Base-by-base conservation (phyloP, 2,797 vertebrate species). In the Ceryle rudis region DNA sequence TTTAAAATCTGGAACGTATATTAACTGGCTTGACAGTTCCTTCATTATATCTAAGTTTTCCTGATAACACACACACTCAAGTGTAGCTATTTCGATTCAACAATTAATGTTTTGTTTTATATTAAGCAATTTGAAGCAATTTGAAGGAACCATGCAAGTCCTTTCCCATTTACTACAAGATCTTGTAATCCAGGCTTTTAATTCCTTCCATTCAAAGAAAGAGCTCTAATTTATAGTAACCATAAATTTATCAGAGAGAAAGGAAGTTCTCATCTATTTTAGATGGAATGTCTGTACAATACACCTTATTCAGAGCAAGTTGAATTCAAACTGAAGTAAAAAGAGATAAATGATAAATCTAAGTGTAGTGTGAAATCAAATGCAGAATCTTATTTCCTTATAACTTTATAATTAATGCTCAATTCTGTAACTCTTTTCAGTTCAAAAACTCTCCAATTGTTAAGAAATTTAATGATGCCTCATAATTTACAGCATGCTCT, bases 1-100 rank as follows among this genome's bases (percentile, higher is more conserved):
- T 70, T 89, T 55, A 58, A 82, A 77, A 49, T 39, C 42, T 80
- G 23, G 28, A 57, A 69, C 6, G 1, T 9, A 22, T 46, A 39
- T 72, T 54, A 81, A 3, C 29, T 60, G 23, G 1, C 18, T 51
- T 74, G 10, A 79, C 11, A 26, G 8, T 31, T 89, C 6, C 2
- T 1, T 33, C 37, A 9, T 37, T 54, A 26, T 31, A 33, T 25
- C 17, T 58, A 26, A 54, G 8, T 61, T 83, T 91, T 90, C 11
- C 37, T 83, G 20, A 25, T 39, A 73, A 35, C 2, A 31, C 0
- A 0, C 9, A 41, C 11, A 26, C 9, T 81, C n/a, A 62, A 46
- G 29, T 54, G 37, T 42, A 67, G 25, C 35, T 79, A 65, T 13
- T 75, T 78, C 33, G 10, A 55, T 69, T 79, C 7, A 84, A 70